These are phyloP conservation scores for Drosophila recens DNA, from an alignment of 2,888 invertebrate species.

Conservation along the genomic window DNA sequence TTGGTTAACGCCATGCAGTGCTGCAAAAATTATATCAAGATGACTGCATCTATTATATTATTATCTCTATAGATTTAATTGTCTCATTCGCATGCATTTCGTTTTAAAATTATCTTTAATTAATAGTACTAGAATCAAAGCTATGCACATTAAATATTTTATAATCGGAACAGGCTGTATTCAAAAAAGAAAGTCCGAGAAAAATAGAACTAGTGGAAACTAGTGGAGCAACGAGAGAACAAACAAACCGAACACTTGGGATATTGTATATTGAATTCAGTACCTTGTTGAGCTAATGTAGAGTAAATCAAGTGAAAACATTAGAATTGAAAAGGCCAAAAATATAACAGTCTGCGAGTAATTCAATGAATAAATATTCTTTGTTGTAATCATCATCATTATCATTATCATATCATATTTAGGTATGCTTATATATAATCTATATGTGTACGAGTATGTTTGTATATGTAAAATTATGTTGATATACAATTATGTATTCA, in stretches of 20 bases:
- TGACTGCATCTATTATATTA: slow-evolving; percentile 4
- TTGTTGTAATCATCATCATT: slow-evolving; percentile 56
- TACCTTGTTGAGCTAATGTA: slow-evolving; percentile 86
- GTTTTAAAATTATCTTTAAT: not conserved
- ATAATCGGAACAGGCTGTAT: slow-evolving; percentile 36
- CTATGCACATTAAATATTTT: slow-evolving; percentile 47
- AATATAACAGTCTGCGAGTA: slow-evolving; percentile 86
- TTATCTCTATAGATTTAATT: slow-evolving; percentile 9
- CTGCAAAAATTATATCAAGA: slow-evolving; percentile 21
- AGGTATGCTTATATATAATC: slow-evolving; percentile 7
- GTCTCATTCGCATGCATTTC: slow-evolving; percentile 47
- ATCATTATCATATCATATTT: slow-evolving; percentile 27
- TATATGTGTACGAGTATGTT: slow-evolving; percentile 6
- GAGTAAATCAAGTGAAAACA: slow-evolving; percentile 86
- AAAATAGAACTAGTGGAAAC: slow-evolving; percentile 54
- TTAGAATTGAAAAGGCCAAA: slow-evolving; percentile 86
- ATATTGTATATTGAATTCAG: slow-evolving; percentile 60
- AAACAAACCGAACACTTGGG: slow-evolving; percentile 68
- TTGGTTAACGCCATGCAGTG: slow-evolving; percentile 61
- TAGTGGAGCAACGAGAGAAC: slow-evolving; percentile 59
- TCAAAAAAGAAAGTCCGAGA: slow-evolving; percentile 46
- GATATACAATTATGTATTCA: slow-evolving; percentile 16
- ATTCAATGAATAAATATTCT: slow-evolving; percentile 59
- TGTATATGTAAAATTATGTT: slow-evolving; percentile 14
- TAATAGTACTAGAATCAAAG: slow-evolving; percentile 30